These are phyloP conservation scores for Pelusios castaneus DNA, from an alignment of 2,113 vertebrate species.

Conservation along the genomic window DNA sequence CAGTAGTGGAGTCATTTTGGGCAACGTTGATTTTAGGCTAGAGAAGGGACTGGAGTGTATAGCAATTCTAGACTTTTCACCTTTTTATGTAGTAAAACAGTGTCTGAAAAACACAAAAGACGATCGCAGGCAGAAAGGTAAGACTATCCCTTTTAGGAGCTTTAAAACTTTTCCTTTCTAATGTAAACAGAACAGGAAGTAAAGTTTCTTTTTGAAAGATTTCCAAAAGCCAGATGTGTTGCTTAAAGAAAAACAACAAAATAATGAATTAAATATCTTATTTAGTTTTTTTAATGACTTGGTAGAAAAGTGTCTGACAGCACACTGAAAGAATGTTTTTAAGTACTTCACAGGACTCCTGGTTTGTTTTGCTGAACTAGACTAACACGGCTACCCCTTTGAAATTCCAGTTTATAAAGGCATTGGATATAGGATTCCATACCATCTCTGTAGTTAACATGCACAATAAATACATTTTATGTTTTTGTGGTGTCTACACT, in stretches of 20 bases:
- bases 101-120: neutral
- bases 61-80: neutral
- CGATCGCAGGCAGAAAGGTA: neutral
- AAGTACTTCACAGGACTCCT: no score
- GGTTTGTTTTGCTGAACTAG: no score
- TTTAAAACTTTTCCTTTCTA: neutral
- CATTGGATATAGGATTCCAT: neutral
- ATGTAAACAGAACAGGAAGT: neutral
- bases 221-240: neutral
- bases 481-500: neutral
- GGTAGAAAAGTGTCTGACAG: neutral
- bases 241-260: neutral
- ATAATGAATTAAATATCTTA: neutral
- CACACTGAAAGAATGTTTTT: no score
- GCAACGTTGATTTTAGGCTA: neutral
- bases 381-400: no score
- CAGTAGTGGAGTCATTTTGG: neutral
- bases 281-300: neutral
- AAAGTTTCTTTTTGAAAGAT: neutral
- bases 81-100: accelerated
- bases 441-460: neutral
- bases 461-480: neutral
- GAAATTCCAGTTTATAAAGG: neutral
- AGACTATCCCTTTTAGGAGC: neutral
- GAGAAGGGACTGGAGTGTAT: neutral